phyloP scores from a whole-genome alignment of 2,888 invertebrate species.

The Mongoloraphidia duomilia region DNA sequence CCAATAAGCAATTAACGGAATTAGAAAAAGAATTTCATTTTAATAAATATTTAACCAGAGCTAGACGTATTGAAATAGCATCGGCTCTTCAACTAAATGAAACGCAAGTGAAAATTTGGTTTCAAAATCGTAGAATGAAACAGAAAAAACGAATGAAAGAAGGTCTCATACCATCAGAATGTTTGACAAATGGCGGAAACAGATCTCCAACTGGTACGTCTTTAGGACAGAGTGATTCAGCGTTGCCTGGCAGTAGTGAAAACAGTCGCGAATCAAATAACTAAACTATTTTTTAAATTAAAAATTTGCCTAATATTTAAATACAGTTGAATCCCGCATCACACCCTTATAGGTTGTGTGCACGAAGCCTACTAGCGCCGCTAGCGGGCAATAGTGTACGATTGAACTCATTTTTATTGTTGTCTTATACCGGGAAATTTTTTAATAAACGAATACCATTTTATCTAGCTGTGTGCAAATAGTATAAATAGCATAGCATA shows the following conservation, averaged over 20 bases:
- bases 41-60: slow-evolving; percentile 95
- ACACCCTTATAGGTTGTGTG: no score
- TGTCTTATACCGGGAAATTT: no score
- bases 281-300: slow-evolving; percentile 10
- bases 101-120: slow-evolving; percentile 80
- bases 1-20: slow-evolving; percentile 97
- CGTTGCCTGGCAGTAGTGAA: slow-evolving; percentile 43
- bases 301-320: no score
- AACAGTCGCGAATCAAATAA: slow-evolving; percentile 59
- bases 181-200: slow-evolving; percentile 23
- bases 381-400: no score
- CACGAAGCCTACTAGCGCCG: no score
- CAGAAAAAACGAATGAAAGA: slow-evolving; percentile 96
- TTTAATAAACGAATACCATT: no score
- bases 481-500: no score
- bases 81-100: slow-evolving; percentile 87
- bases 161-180: slow-evolving; percentile 57
- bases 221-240: slow-evolving; percentile 18
- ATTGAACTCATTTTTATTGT: no score
- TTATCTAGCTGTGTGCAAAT: no score
- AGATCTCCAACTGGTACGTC: slow-evolving; percentile 30
- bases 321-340: no score
- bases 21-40: slow-evolving; percentile 99
- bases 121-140: slow-evolving; percentile 97
- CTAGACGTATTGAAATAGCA: slow-evolving; percentile 94